Conservation (phyloP, 1,140 invertebrate species). For the Lepidurus couesii region DNA sequence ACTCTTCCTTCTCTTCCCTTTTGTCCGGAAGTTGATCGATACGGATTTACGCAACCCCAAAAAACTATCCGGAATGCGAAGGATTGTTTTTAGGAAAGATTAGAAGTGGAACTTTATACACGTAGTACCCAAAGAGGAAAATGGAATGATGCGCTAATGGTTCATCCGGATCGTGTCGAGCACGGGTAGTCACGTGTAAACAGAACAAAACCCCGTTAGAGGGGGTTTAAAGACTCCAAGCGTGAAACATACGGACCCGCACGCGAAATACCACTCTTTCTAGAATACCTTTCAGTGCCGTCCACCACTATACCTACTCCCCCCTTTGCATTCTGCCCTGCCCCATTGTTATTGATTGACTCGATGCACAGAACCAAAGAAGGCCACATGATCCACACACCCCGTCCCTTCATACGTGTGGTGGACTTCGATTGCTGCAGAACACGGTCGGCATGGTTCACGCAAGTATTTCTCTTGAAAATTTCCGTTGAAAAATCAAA, state of each 20-base stretch:
- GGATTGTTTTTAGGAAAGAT: neutral
- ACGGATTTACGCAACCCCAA: neutral
- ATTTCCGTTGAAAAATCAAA: too few relatives aligned
- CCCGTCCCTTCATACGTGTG: neutral
- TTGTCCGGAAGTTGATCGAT: neutral
- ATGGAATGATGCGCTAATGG: neutral
- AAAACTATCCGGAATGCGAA: neutral
- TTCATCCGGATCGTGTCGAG: neutral
- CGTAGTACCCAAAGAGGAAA: neutral
- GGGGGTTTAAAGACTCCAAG: neutral
- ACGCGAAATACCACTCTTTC: slow-evolving; percentile 14
- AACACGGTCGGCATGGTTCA: neutral
- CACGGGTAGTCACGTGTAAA: slow-evolving; percentile 9
- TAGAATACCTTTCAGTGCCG: neutral
- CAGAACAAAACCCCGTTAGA: neutral
- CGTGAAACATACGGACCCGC: neutral
- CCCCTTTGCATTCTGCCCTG: neutral
- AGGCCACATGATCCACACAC: neutral
- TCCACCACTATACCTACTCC: neutral
- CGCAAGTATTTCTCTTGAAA: neutral
- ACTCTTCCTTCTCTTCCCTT: too few relatives aligned
- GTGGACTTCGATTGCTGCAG: slow-evolving; percentile 1
- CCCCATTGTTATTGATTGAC: slow-evolving; percentile 10
- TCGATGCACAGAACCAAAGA: neutral
- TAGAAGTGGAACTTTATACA: neutral